These are phyloP conservation scores for Tragelaphus imberbis DNA, from an alignment of 2,113 vertebrate genomes.

Conservation along the genomic window DNA sequence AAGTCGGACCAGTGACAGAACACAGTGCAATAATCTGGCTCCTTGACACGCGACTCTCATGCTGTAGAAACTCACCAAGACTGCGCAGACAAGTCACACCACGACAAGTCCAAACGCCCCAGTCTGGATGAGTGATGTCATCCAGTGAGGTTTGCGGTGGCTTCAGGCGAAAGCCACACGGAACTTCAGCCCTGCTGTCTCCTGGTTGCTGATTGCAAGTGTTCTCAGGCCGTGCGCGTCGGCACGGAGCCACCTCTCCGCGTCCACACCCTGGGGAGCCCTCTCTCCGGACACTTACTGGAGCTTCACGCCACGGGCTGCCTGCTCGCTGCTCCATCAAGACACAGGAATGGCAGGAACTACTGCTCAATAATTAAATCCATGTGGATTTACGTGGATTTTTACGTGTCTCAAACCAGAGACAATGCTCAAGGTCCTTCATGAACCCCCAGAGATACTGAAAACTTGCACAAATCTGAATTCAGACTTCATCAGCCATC, in stretches of 20 bases:
- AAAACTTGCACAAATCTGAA: not conserved
- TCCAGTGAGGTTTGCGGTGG: not conserved
- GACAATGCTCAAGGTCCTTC: not conserved
- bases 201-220: too few species aligned
- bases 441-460: not conserved
- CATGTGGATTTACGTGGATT: not conserved
- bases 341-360: not conserved
- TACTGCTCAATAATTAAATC: not conserved
- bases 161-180: not conserved
- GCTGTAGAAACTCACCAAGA: not conserved
- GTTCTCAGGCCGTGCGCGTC: too few species aligned
- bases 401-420: not conserved
- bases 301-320: not conserved
- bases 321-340: not conserved
- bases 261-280: not conserved
- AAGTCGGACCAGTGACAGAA: not conserved
- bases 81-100: conserved; percentile 39
- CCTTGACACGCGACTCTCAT: not conserved
- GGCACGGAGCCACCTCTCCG: not conserved
- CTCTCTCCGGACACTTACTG: not conserved
- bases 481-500: not conserved
- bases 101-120: not conserved
- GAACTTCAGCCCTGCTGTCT: not conserved
- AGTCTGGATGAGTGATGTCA: not conserved
- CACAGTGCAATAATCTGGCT: not conserved